Base-by-base conservation (phyloP, 64 coral and sea anemone genomes). In the Platygyra sinensis region DNA sequence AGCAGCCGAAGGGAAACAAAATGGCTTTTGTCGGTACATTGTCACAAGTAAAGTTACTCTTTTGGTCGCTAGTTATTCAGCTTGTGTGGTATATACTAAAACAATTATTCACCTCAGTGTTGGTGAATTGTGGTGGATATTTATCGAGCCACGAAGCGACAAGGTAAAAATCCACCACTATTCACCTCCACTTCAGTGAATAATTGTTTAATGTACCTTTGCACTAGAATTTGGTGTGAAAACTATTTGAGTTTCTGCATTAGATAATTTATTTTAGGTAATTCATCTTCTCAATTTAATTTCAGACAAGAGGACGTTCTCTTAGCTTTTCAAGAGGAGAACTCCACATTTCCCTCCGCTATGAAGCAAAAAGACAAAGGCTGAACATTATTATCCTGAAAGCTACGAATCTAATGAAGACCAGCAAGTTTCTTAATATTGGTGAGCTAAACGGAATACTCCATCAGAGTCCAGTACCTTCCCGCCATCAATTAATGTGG, bases 331-430 rank as follows among this genome's bases (percentile, higher is more conserved):
- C 81, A 18, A 86, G 84, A 87, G 93, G 93, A 55, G 93, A 94
- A 89, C 86, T 95, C 25, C 89, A 91, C 54, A 57, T 95, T 46
- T 95, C 94, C 3, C 38, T 95, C 16, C 89, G 94, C 27, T 95
- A 95, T 57, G 89, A 95, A 72, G 84, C 27, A 9, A 86, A 88
- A 33, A 83, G 89, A 13, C 87, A 85, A 60, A 86, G 94, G 33
- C 31, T 95, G 52, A 95, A 90, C 61, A 57, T 87, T 12, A 95
- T 91, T 16, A 39, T 95, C 8, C 30, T 95, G 38, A 95, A 95
- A 72, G 94, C 89, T 10, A 92, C 94, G 14, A 88, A 91, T 50
- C 86, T 95, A 22, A 63, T 77, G 29, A 92, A 42, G 57, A 82
- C 78, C 36, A 92, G 94, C 75, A 72, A 82, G 14, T 85, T 95